Base-by-base conservation (phyloP, 1,140 invertebrate genomes). In the Nephila pilipes region DNA sequence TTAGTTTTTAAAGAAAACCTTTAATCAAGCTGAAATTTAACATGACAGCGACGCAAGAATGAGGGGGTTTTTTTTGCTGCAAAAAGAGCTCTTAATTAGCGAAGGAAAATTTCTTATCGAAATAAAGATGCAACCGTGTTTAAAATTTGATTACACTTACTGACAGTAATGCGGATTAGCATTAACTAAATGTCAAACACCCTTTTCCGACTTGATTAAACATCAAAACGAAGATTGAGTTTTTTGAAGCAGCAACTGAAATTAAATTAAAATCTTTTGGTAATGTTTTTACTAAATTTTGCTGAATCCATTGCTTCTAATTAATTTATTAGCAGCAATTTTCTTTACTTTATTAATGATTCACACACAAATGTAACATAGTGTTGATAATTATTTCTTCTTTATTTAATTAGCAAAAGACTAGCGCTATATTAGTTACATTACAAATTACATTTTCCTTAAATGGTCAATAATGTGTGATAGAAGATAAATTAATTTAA, bases 161-260 rank as follows among this genome's bases (percentile, higher is more conserved):
- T 80, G 88, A 90, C 88, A 54, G 25, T 80, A 79, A 90, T 55
- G 75, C 38, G 55, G 65, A 90, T 90, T 90, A 90, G 54, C 65
- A 55, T 80, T 57, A 80, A 58, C 65, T 36, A 58, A 80, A 90
- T 38, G 65, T 79, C 88, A 80, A 55, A 80, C 46, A 80, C 8
- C 3, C 18, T 57, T 57, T 80, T 32, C 20, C n/a, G 29, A 80
- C n/a, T 80, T 32, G 85, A 87, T 87, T 36, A 87, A 87, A 38
- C 18, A 63, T 75, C 25, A 75, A 36, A 75, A 75, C 65, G 29
- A 75, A 75, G 16, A 25, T 18, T 1, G 16, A 75, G 65, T 14
- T 75, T 36, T 75, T 75, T 75, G 29, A 75, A 29, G 65, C 65
- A 32, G 29, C 25, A 75, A 16, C 29, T 75, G 32, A 75, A 75